These are phyloP conservation scores for Myotis vivesi DNA, from an alignment of 2,797 vertebrate species.

Conservation along the genomic window DNA sequence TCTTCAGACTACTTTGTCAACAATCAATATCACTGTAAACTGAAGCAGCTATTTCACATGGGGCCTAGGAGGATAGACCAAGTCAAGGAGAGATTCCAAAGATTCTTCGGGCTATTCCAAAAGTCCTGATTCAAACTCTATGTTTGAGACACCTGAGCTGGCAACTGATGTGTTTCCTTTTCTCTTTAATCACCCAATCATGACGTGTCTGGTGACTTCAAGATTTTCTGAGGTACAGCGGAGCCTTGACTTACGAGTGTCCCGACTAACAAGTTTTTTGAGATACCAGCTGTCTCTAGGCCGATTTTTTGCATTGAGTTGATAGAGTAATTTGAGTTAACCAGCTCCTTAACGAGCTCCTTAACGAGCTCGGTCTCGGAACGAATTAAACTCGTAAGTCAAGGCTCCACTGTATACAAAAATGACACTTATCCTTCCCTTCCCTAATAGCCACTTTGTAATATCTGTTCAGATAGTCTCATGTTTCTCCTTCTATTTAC, in stretches of 20 bases:
- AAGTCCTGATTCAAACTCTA: conserved; percentile 1
- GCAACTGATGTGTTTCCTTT: not conserved
- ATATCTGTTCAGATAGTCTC: not conserved
- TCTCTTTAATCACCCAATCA: not conserved
- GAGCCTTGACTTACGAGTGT: no score
- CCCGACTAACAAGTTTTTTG: no score
- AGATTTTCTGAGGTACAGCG: conserved; percentile 22
- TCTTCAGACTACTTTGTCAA: not conserved
- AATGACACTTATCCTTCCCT: not conserved
- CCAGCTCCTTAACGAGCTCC: no score
- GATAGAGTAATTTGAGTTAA: no score
- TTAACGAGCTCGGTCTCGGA: no score
- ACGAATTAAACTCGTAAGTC: no score
- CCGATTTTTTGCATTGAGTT: no score
- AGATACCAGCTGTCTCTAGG: no score
- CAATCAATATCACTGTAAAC: not conserved
- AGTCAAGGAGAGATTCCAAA: not conserved
- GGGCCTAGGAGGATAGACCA: not conserved
- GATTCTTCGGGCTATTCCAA: not conserved
- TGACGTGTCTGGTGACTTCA: not conserved
- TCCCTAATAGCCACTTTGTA: not conserved
- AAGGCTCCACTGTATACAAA: no score
- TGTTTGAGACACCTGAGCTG: not conserved
- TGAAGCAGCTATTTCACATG: conserved; percentile 19
- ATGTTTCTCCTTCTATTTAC: not conserved